A percentile compares a stretch with the other conserved stretches of the same genome.
These are phyloP conservation scores for Cordilura impudica DNA, from an alignment of 2,888 invertebrate genomes.

Conservation along the genomic window DNA sequence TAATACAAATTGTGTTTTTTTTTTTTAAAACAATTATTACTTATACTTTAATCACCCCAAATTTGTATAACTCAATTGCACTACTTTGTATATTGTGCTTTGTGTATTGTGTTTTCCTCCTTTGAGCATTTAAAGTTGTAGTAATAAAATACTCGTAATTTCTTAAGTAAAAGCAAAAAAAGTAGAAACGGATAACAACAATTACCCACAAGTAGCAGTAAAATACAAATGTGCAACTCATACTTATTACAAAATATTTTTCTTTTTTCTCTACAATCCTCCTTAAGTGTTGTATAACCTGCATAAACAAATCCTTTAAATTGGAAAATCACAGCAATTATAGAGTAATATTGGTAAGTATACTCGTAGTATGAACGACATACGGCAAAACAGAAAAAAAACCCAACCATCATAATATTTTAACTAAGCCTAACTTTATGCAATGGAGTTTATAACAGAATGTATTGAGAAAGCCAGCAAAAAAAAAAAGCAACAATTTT, in stretches of 20 bases:
- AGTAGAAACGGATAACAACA: slow-evolving; percentile 62
- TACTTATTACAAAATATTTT: slow-evolving; percentile 16
- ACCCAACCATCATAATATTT: slow-evolving; percentile 42
- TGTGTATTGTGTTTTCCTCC: slow-evolving; percentile 31
- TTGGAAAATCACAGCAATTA: slow-evolving; percentile 48
- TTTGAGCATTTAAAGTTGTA: slow-evolving; percentile 4
- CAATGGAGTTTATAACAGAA: slow-evolving; percentile 37
- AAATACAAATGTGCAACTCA: slow-evolving; percentile 42
- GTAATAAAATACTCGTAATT: slow-evolving; percentile 22
- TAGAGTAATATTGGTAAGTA: not conserved
- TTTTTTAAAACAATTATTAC: not conserved
- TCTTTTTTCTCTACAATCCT: not conserved
- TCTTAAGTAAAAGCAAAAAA: slow-evolving; percentile 46
- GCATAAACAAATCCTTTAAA: slow-evolving; percentile 49
- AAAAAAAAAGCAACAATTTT: slow-evolving; percentile 18
- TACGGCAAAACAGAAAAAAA: slow-evolving; percentile 36
- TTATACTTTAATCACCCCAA: not conserved
- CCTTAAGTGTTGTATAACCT: slow-evolving; percentile 31
- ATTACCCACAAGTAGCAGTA: slow-evolving; percentile 58
- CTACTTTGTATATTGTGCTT: slow-evolving; percentile 6
- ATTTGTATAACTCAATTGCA: not conserved
- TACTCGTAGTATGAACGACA: slow-evolving; percentile 11
- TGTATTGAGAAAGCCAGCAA: not conserved
- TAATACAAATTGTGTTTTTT: too few relatives aligned
- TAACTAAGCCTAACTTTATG: slow-evolving; percentile 47